Evolutionary conservation across 2,113 vertebrate genomes (phyloP).

Genomic region (Corythoichthys intestinalis): DNA sequence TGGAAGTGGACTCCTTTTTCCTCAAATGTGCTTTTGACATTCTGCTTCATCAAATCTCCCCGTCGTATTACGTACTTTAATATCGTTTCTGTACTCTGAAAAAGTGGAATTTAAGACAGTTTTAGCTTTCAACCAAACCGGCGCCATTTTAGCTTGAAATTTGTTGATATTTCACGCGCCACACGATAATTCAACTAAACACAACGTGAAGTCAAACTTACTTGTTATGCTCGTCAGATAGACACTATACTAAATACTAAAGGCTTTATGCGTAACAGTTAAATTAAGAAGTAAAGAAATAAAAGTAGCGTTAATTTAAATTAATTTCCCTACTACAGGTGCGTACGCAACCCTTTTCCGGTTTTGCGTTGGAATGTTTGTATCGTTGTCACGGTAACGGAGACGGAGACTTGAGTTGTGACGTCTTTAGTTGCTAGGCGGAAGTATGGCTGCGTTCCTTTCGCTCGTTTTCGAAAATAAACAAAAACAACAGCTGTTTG

Average conservation of each 20-base stretch:
- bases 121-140: background rate
- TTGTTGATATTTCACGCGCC: no score
- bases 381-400: background rate
- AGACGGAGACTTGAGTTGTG: slow-evolving; percentile 8
- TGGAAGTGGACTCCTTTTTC: slow-evolving; percentile 66
- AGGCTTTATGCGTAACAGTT: background rate
- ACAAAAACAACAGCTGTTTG: background rate
- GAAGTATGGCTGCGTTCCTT: background rate
- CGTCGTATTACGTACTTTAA: background rate
- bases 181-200: background rate
- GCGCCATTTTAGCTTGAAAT: background rate
- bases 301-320: background rate
- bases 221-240: background rate
- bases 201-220: background rate
- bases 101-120: background rate
- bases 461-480: background rate
- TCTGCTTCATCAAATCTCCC: background rate
- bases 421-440: background rate
- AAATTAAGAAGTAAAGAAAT: no score
- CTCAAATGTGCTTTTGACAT: slow-evolving; percentile 68
- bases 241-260: background rate
- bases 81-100: background rate
- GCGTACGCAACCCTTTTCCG: background rate
- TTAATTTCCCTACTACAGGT: background rate
- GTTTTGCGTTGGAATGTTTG: background rate